Conservation (phyloP, 2,888 invertebrate species). For the Limenitis arthemis region DNA sequence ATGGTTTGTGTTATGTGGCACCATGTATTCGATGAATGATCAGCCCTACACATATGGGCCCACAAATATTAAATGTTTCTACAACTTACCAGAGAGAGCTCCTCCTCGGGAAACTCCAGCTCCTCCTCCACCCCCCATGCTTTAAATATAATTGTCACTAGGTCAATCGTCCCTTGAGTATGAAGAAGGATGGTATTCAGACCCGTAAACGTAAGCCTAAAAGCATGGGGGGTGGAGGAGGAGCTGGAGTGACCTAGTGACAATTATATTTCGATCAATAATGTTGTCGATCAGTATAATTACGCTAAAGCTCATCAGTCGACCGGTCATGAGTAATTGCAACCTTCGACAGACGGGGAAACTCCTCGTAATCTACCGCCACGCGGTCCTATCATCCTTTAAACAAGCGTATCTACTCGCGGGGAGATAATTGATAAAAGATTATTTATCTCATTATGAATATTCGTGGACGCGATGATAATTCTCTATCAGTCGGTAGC, state of each 20-base stretch:
- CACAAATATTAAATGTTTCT: neutral
- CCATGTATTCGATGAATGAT: conserved; percentile 3
- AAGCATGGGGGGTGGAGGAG: too few relatives aligned
- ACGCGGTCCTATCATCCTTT: conserved; percentile 64
- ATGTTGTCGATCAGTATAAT: neutral
- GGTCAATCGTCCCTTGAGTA: conserved; percentile 94
- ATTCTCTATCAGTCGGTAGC: conserved; percentile 71
- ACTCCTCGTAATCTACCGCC: conserved; percentile 58
- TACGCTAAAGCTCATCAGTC: conserved; percentile 1
- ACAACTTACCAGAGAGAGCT: conserved; percentile 49
- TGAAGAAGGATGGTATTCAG: conserved; percentile 99
- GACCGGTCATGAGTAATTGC: conserved; percentile 18
- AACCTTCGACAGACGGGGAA: conserved; percentile 40
- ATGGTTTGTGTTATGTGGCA: neutral
- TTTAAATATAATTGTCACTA: too few relatives aligned
- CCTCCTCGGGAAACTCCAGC: conserved; percentile 36
- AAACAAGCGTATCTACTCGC: conserved; percentile 66
- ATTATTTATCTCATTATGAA: conserved; percentile 72
- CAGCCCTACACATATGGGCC: conserved; percentile 7
- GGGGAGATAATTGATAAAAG: conserved; percentile 71
- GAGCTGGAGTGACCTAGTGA: too few relatives aligned
- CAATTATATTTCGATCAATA: neutral
- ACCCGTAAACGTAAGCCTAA: conserved; percentile 95
- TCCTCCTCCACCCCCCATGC: conserved; percentile 54
- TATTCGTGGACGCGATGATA: conserved; percentile 67